These are phyloP conservation scores for Pangasius macronema DNA, from an alignment of 2,797 vertebrate genomes.

Conservation along the genomic window DNA sequence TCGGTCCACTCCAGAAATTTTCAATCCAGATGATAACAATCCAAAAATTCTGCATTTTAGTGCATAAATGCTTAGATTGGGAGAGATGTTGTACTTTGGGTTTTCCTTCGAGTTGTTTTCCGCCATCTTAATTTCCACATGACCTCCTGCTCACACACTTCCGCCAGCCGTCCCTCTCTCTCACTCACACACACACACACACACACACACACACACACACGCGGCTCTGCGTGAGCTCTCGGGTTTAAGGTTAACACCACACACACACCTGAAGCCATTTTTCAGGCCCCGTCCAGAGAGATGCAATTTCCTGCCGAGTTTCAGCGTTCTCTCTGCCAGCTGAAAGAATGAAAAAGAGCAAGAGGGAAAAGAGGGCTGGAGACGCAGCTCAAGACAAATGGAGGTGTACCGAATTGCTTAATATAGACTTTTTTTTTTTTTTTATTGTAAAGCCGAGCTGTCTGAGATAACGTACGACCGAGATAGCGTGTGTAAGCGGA, in stretches of 20 bases:
- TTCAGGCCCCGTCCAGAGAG: background rate
- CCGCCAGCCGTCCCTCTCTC: background rate
- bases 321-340: background rate
- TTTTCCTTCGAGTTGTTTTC: background rate
- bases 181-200: background rate
- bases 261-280: background rate
- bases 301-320: background rate
- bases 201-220: background rate
- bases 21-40: background rate
- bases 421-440: constrained; percentile 27
- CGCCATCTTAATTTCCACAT: background rate
- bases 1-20: background rate
- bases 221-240: background rate
- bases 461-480: constrained; percentile 23
- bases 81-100: background rate
- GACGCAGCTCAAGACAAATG: constrained; percentile 21
- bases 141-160: background rate
- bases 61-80: background rate
- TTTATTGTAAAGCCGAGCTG: background rate
- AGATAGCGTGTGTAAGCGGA: constrained; percentile 6
- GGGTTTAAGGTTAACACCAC: background rate
- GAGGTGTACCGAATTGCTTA: constrained; percentile 29
- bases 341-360: constrained; percentile 10
- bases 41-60: background rate
- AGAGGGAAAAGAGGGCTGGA: background rate